Conservation (phyloP, 2,888 invertebrate genomes). For the Eupithecia insigniata region DNA sequence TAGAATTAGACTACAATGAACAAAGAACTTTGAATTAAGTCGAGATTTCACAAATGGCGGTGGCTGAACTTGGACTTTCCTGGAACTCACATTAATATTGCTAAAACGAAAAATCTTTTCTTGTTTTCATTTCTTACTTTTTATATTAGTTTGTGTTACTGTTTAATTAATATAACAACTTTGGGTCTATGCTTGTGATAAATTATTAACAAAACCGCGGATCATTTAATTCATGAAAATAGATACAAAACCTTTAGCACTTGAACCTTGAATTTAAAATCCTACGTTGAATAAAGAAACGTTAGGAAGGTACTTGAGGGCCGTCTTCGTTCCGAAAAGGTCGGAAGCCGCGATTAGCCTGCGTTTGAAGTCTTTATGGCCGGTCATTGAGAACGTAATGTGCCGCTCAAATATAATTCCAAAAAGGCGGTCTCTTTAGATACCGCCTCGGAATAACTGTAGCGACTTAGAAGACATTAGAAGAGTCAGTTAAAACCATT, state of each 20-base stretch:
- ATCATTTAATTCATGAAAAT: conserved; percentile 8
- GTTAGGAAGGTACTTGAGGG: conserved; percentile 68
- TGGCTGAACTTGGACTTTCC: background rate
- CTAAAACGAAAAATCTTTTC: background rate
- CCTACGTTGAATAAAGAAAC: conserved; percentile 62
- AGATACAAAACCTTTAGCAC: conserved; percentile 35
- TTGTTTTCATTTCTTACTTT: background rate
- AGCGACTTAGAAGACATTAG: background rate
- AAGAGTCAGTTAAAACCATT: background rate
- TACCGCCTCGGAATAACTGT: conserved; percentile 23
- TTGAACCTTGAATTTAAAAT: conserved; percentile 63
- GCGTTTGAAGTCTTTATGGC: conserved; percentile 82
- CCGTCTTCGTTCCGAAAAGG: conserved; percentile 73
- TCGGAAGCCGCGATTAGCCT: conserved; percentile 82
- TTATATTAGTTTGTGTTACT: background rate
- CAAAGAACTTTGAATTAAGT: conserved; percentile 13
- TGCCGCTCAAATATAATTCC: conserved; percentile 78
- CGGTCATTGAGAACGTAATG: conserved; percentile 78
- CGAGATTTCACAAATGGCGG: conserved; percentile 1
- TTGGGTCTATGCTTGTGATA: background rate
- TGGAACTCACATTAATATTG: conserved; percentile 2
- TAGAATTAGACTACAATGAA: conserved; percentile 15
- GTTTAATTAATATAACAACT: background rate
- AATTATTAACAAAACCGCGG: background rate
- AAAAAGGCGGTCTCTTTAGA: conserved; percentile 67